A percentile compares a stretch with the other conserved stretches of the same genome.
Evolutionary conservation across 2,888 invertebrate species (phyloP).

Genomic region (Agonopterix arenella): DNA sequence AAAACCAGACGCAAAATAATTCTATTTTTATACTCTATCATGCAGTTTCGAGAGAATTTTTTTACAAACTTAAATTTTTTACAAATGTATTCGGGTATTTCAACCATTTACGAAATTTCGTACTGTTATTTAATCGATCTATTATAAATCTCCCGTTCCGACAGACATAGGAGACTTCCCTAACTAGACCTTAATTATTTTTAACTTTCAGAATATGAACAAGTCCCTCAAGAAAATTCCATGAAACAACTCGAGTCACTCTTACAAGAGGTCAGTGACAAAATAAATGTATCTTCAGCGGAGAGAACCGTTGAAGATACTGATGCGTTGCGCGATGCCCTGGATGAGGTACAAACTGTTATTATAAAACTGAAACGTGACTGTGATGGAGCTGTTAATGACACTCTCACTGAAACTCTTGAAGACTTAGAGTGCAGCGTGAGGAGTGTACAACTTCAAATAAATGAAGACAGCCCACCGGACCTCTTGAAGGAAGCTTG

Average conservation of each 20-base stretch:
- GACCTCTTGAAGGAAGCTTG: constrained; percentile 59
- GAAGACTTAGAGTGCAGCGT: constrained; percentile 72
- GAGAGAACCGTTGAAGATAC: constrained; percentile 31
- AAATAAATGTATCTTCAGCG: constrained; percentile 28
- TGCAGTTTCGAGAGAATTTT: no score
- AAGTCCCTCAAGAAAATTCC: constrained; percentile 26
- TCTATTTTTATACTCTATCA: no score
- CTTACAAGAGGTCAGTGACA: constrained; percentile 46
- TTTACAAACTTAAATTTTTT: no score
- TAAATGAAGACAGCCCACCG: constrained; percentile 57
- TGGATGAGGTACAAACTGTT: constrained; percentile 67
- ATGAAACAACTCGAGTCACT: constrained; percentile 40
- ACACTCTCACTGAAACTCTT: constrained; percentile 64
- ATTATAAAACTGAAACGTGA: constrained; percentile 63
- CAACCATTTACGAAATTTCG: no score
- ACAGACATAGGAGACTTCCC: no score
- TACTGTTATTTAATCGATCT: no score
- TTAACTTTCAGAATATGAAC: constrained; percentile 11
- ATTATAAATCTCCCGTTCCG: no score
- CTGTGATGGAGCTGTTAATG: constrained; percentile 47
- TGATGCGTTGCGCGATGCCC: constrained; percentile 43
- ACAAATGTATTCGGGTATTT: no score
- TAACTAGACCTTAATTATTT: not conserved
- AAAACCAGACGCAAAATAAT: no score
- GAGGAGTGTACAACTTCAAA: constrained; percentile 66